Evolutionary conservation across 2,113 vertebrate genomes (phyloP).

Genomic region (Mustela lutreola): DNA sequence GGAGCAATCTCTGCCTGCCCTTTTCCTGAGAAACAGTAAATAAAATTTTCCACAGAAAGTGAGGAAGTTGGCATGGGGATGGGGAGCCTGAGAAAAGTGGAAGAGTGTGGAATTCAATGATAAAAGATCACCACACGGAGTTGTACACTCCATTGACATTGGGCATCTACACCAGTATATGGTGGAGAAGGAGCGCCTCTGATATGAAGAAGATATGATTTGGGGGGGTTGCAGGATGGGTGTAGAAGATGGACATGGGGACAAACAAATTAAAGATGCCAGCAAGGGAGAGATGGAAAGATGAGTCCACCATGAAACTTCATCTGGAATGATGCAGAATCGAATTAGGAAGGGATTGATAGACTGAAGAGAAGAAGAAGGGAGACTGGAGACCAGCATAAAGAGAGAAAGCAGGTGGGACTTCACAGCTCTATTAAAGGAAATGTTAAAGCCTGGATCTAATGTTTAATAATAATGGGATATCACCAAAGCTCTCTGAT

Average conservation of each 20-base stretch:
- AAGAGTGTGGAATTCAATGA: background rate
- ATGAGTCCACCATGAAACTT: background rate
- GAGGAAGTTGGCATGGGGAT: background rate
- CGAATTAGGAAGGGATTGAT: background rate
- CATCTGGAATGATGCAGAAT: background rate
- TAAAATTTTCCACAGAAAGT: background rate
- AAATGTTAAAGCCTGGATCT: background rate
- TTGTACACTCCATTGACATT: background rate
- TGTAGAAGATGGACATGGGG: background rate
- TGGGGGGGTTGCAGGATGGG: background rate
- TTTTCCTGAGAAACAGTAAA: background rate
- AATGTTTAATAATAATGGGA: background rate
- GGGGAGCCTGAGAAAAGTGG: background rate
- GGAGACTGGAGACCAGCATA: background rate
- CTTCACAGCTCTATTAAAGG: background rate
- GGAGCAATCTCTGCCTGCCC: background rate
- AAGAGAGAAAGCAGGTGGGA: background rate
- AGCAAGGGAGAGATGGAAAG: background rate
- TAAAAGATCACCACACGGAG: background rate
- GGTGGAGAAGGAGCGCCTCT: background rate
- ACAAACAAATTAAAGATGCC: background rate
- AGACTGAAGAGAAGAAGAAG: background rate
- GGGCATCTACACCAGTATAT: background rate
- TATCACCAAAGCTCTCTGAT: background rate
- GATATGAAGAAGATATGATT: background rate